A percentile compares a stretch with the other conserved stretches of the same genome.
Evolutionary conservation across 1,140 invertebrate species (phyloP).

Genomic region (Octopus sinensis): DNA sequence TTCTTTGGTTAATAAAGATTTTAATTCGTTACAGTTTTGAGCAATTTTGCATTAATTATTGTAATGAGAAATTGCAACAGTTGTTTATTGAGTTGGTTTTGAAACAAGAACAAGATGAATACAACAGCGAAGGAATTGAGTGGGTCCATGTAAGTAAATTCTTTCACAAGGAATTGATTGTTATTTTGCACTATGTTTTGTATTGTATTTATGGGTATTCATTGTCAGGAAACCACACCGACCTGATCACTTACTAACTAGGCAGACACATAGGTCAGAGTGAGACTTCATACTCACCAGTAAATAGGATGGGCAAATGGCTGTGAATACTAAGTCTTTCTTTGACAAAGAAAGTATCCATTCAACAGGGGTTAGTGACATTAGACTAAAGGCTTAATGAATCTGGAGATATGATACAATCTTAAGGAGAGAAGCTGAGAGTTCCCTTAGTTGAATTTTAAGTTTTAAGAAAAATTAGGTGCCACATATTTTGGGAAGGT

Average conservation of each 20-base stretch:
- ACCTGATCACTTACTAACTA: neutral
- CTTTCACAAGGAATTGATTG: neutral
- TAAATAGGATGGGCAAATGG: neutral
- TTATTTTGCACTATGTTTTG: neutral
- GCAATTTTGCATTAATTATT: conserved; percentile 96
- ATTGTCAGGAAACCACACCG: neutral
- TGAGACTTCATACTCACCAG: neutral
- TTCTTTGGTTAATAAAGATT: neutral
- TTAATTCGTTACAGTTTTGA: conserved; percentile 69
- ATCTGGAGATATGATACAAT: no score
- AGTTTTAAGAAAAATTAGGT: no score
- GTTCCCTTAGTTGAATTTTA: no score
- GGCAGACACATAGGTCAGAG: neutral
- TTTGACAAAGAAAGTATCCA: no score
- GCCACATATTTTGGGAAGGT: no score
- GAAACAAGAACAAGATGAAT: conserved; percentile 95
- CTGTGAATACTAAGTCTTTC: neutral
- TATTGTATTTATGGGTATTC: neutral
- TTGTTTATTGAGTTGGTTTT: conserved; percentile 93
- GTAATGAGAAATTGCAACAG: conserved; percentile 95
- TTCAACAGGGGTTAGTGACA: no score
- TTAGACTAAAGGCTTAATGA: no score
- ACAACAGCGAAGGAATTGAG: conserved; percentile 84
- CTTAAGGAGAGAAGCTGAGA: no score
- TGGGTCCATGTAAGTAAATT: conserved; percentile 66